These are phyloP conservation scores for Apis dorsata DNA, from an alignment of 1,140 invertebrate genomes.

Conservation along the genomic window DNA sequence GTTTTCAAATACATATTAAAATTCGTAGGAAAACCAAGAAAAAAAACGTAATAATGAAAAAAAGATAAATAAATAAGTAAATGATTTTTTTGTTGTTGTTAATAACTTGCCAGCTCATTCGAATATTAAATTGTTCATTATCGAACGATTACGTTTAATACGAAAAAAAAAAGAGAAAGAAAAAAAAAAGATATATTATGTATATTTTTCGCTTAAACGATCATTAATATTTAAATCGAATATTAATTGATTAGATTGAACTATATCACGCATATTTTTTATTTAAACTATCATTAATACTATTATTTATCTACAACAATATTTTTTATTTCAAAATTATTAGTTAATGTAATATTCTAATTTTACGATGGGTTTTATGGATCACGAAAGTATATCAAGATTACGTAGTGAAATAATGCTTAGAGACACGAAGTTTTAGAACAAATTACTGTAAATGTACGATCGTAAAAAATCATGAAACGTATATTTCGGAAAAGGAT, in stretches of 20 bases:
- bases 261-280: no score
- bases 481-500: neutral
- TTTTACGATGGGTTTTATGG: neutral
- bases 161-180: no score
- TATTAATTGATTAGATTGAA: neutral
- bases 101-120: slow-evolving; percentile 47
- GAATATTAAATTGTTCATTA: neutral
- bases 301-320: no score
- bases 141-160: neutral
- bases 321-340: no score
- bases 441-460: neutral
- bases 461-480: neutral
- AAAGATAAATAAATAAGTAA: slow-evolving; percentile 39
- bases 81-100: slow-evolving; percentile 67
- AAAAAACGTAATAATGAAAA: neutral
- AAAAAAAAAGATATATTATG: neutral
- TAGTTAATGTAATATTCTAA: neutral
- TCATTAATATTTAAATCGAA: neutral
- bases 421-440: neutral
- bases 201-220: neutral
- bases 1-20: neutral
- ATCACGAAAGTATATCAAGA: neutral
- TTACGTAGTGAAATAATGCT: neutral
- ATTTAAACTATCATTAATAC: no score
- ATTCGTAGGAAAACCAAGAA: slow-evolving; percentile 23